phyloP scores from a whole-genome alignment of 1,140 invertebrate genomes.

The Lepidurus couesii region DNA sequence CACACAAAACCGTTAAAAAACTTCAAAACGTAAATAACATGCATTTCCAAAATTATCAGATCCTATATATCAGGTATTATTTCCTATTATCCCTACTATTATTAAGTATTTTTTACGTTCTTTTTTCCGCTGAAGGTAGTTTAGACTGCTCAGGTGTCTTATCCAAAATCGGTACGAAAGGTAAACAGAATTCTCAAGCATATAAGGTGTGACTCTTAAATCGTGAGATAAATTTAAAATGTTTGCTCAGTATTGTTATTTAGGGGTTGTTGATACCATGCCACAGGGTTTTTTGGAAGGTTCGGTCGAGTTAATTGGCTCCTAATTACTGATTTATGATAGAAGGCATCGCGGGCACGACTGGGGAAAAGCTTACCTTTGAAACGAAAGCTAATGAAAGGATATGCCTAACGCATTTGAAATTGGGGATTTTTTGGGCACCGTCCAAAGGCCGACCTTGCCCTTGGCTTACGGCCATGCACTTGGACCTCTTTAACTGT shows the following conservation, averaged over 20 bases:
- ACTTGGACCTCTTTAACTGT: neutral
- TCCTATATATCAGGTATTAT: neutral
- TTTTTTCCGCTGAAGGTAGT: conserved; percentile 10
- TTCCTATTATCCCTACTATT: neutral
- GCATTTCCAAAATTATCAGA: neutral
- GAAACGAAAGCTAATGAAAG: neutral
- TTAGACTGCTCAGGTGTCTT: neutral
- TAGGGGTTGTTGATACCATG: no score
- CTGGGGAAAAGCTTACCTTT: no score
- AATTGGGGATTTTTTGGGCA: neutral
- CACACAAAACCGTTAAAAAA: neutral
- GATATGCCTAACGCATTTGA: neutral
- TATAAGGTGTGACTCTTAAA: no score
- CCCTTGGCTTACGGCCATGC: conserved; percentile 20
- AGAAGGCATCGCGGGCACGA: no score
- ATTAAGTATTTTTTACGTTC: neutral
- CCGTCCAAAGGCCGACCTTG: neutral
- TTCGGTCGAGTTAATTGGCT: no score
- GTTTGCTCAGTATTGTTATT: no score
- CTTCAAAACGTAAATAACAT: neutral
- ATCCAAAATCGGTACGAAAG: no score
- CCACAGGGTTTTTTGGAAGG: no score
- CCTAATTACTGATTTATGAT: no score
- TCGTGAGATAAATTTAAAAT: no score
- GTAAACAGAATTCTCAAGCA: no score